A percentile compares a stretch with the other conserved stretches of the same genome.
Evolutionary conservation across 2,113 vertebrate genomes (phyloP).

Genomic region (Lophura nycthemera): DNA sequence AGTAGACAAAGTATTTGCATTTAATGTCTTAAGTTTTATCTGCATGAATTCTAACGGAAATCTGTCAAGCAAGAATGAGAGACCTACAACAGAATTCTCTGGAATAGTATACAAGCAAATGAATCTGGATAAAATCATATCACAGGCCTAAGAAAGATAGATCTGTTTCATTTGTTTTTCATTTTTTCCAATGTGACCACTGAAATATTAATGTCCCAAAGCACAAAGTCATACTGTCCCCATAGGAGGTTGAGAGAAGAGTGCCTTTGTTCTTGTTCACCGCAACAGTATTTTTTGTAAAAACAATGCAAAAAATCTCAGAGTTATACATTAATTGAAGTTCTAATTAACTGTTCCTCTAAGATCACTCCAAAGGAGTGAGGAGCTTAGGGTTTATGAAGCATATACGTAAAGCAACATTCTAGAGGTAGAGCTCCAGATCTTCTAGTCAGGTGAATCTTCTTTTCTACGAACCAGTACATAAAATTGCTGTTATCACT

Average conservation of each 20-base stretch:
- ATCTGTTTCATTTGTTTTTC: conserved; percentile 51
- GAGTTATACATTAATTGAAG: conserved; percentile 53
- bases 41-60: conserved; percentile 24
- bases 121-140: conserved; percentile 45
- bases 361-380: conserved; percentile 1
- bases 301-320: conserved; percentile 48
- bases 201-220: conserved; percentile 66
- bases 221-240: conserved; percentile 28
- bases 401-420: neutral
- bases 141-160: conserved; percentile 62
- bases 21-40: neutral
- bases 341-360: conserved; percentile 48
- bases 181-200: conserved; percentile 33
- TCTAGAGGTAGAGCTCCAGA: neutral
- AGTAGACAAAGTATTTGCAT: neutral
- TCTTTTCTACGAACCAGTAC: neutral
- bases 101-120: conserved; percentile 45
- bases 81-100: conserved; percentile 48
- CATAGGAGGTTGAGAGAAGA: conserved; percentile 28
- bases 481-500: neutral
- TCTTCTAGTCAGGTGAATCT: neutral
- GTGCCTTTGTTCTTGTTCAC: conserved; percentile 56
- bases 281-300: conserved; percentile 62
- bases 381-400: neutral
- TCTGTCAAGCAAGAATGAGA: neutral